Percentiles rank a stretch among this genome's conserved stretches.
Evolutionary conservation across 2,888 invertebrate genomes (phyloP).

Genomic region (Hemicrepidius hirtus): DNA sequence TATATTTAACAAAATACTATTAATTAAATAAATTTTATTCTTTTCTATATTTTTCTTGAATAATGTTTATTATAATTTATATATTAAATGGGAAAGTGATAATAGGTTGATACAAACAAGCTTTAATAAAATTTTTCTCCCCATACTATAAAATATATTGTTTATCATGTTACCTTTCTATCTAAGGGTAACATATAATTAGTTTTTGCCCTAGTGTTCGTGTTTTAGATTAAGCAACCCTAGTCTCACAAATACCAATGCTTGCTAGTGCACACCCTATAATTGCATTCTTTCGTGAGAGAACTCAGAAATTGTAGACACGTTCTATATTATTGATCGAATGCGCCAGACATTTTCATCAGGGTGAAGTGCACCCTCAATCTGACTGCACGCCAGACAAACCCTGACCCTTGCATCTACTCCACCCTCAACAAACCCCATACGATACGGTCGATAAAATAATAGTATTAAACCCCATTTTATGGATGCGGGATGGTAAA

Average conservation of each 20-base stretch:
- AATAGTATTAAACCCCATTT: slow-evolving; percentile 29
- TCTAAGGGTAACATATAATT: no score
- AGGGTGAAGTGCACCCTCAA: slow-evolving; percentile 41
- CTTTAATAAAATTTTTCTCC: no score
- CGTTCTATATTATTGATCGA: slow-evolving; percentile 41
- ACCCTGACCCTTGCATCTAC: slow-evolving; percentile 34
- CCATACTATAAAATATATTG: no score
- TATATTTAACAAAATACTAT: no score
- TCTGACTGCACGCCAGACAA: slow-evolving; percentile 35
- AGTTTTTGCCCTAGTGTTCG: neutral
- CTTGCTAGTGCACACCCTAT: slow-evolving; percentile 12
- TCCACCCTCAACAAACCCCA: slow-evolving; percentile 32
- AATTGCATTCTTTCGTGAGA: slow-evolving; percentile 15
- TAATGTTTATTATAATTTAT: no score
- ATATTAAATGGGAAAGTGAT: no score
- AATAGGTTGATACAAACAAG: no score
- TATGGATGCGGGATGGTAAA: slow-evolving; percentile 19
- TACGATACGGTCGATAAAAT: slow-evolving; percentile 28
- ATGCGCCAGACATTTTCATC: slow-evolving; percentile 41
- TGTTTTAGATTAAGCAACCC: slow-evolving; percentile 10
- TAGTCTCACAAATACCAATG: neutral
- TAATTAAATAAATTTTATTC: no score
- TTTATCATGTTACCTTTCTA: no score
- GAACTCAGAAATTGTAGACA: neutral
- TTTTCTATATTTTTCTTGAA: no score